A percentile compares a stretch with the other conserved stretches of the same genome.
Conservation (phyloP, 2,797 vertebrate genomes). For the Scomberomorus guttatus region DNA sequence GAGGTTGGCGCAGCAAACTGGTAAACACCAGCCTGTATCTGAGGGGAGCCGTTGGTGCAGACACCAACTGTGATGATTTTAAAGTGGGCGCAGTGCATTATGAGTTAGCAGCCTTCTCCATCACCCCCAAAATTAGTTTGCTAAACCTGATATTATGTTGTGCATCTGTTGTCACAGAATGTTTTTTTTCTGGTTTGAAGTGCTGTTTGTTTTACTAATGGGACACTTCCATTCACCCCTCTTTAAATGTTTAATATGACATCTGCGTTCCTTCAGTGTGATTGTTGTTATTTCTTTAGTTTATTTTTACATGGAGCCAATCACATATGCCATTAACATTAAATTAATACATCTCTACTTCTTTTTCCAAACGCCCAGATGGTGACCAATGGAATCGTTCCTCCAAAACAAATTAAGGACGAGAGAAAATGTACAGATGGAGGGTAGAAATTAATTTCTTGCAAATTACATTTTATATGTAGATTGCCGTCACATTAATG, state of each 20-base stretch:
- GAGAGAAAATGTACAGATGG: conserved; percentile 85
- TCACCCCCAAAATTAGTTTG: conserved; percentile 65
- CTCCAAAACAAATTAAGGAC: conserved; percentile 81
- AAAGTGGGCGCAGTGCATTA: conserved; percentile 52
- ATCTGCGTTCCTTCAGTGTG: conserved; percentile 64
- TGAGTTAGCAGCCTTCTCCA: conserved; percentile 54
- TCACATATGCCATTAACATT: conserved; percentile 69
- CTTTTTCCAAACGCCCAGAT: conserved; percentile 73
- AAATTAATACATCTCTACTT: conserved; percentile 63
- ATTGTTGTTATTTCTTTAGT: conserved; percentile 39
- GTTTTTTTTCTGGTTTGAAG: conserved; percentile 46
- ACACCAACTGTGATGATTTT: conserved; percentile 63
- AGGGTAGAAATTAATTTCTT: conserved; percentile 85
- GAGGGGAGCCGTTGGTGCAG: conserved; percentile 57
- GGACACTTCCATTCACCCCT: conserved; percentile 50
- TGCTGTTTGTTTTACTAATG: conserved; percentile 65
- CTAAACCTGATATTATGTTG: conserved; percentile 71
- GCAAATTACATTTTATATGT: conserved; percentile 88
- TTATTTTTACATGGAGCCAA: conserved; percentile 50
- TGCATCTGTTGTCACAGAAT: conserved; percentile 67
- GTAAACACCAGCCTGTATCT: conserved; percentile 63
- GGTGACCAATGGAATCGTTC: conserved; percentile 80
- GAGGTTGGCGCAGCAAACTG: conserved; percentile 50
- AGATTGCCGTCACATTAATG: conserved; percentile 83
- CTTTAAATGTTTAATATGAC: conserved; percentile 72